Percentiles rank a stretch among this genome's conserved stretches.
These are phyloP conservation scores for Trachymyrmex septentrionalis DNA, from an alignment of 1,140 invertebrate genomes.

Conservation along the genomic window DNA sequence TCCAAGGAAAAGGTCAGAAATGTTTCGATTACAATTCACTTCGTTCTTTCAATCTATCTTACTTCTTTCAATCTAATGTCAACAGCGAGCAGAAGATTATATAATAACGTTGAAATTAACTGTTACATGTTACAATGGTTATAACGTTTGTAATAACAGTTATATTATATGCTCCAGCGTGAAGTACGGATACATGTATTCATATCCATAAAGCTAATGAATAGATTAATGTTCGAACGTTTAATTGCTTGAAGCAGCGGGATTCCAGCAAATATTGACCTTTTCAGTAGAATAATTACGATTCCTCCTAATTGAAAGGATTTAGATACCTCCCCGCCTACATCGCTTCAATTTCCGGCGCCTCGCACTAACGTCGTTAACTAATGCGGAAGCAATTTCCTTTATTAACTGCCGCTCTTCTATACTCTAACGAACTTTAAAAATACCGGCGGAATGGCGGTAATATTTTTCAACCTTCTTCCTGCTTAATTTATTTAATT, in stretches of 20 bases:
- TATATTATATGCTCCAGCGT: not conserved
- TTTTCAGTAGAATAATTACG: constrained; percentile 11
- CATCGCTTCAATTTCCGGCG: constrained; percentile 53
- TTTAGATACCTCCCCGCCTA: constrained; percentile 21
- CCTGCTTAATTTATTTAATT: not conserved
- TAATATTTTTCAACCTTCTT: not conserved
- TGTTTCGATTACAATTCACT: not conserved
- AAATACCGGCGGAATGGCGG: constrained; percentile 12
- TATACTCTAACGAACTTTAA: constrained; percentile 41
- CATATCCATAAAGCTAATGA: constrained; percentile 6
- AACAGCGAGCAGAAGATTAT: not conserved
- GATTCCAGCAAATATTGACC: constrained; percentile 34
- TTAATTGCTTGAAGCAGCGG: constrained; percentile 2
- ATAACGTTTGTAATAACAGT: constrained; percentile 23
- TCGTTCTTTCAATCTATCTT: not conserved
- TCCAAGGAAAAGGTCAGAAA: not conserved
- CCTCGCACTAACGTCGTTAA: constrained; percentile 51
- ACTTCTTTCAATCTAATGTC: not conserved
- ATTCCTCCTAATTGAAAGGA: constrained; percentile 52
- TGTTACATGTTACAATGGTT: not conserved
- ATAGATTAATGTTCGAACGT: not conserved
- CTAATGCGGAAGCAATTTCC: constrained; percentile 59
- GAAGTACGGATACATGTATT: not conserved
- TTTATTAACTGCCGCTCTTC: constrained; percentile 33
- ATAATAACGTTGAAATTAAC: not conserved